Evolutionary conservation across 2,888 invertebrate genomes (phyloP).

Genomic region (Machimus atricapillus): DNA sequence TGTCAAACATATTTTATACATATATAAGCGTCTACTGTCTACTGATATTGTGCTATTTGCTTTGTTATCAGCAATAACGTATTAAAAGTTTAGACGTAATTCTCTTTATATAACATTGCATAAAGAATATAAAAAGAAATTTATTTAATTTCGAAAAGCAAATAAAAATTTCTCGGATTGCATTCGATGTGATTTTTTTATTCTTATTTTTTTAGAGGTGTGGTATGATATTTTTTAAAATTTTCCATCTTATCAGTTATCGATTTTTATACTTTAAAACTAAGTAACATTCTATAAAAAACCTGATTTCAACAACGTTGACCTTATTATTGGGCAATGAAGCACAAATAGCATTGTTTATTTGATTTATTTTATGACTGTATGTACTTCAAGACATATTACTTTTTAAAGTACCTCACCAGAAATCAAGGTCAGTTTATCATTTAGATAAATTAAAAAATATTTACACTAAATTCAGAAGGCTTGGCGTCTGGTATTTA

Average conservation of each 20-base stretch:
- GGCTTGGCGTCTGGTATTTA: neutral
- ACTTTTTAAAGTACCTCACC: neutral
- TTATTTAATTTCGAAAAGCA: neutral
- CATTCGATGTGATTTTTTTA: neutral
- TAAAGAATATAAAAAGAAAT: neutral
- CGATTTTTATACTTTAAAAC: too few species aligned
- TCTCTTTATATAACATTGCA: neutral
- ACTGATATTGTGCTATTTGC: neutral
- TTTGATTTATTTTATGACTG: neutral
- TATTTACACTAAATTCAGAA: neutral
- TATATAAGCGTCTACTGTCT: neutral
- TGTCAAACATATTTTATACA: neutral
- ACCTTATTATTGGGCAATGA: neutral
- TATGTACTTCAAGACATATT: neutral
- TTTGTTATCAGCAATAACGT: neutral
- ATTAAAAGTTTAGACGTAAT: neutral
- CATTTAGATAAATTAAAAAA: neutral
- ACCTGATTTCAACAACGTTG: too few species aligned
- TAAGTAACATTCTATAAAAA: too few species aligned
- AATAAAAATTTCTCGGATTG: neutral
- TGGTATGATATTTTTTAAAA: too few species aligned
- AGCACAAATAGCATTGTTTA: neutral
- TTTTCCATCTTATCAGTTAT: neutral
- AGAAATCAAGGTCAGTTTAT: neutral
- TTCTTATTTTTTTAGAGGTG: too few species aligned